Evolutionary conservation across 2,888 invertebrate genomes (phyloP), one percentile per base, ranked within the genome.

Genomic region (Rotaria magnacalcarata): DNA sequence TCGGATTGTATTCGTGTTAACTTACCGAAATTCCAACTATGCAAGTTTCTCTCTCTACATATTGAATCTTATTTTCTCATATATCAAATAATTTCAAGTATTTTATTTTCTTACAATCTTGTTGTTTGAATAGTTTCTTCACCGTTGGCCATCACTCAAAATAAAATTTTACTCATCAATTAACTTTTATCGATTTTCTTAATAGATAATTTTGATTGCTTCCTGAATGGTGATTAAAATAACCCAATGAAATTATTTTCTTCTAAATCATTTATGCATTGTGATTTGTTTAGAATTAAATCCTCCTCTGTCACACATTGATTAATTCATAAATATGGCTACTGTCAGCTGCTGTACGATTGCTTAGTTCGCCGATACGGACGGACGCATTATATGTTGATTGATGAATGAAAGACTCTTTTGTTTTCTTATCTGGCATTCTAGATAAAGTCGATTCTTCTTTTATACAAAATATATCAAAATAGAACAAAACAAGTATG

Each of bases 21-120:
- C 67, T 84, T 84, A 34, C 80, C 87, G 74, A 85, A 85, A 56
- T 85, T 58, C 87, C 87, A 87, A 84, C 52, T 84, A 14, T 24
- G n/a, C 19, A 34, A 34, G 34, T 67, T 67, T 34, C 4, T 34
- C 19, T 19, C 5, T 34, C 14, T 67, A 67, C 16, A 19, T 34
- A 67, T 67, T 34, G 34, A 34, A 34, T 34, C 34, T 34, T 34
- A 34, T 34, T 34, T 34, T 34, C 34, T 34, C 34, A 34, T 34
- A 34, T 34, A 34, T 34, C 34, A 34, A 34, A 34, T 34, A 34
- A 34, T 34, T 34, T 67, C 34, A 16, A 52, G 8, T 52, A 50
- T 52, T 52, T 2, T 52, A 52, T 52, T 52, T 16, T 14, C 52
- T 54, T 54, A 54, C 52, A 54, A 54, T 16, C 16, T 54, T 16